Conservation (phyloP, 2,888 invertebrate species). For the Euzetes globulus region DNA sequence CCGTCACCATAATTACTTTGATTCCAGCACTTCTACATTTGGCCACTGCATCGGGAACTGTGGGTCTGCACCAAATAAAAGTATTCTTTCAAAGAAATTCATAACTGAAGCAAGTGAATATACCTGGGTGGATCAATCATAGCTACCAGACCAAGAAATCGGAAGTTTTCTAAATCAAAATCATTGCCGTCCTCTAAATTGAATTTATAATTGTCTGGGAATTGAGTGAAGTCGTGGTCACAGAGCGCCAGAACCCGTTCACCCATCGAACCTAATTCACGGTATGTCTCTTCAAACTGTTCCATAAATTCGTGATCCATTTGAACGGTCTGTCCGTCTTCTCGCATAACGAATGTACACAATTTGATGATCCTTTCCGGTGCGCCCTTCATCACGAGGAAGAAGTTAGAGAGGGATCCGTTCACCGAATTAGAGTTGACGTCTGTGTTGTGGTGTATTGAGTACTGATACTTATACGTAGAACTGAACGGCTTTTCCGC, state of each 20-base stretch:
- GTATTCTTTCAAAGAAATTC: too few species aligned
- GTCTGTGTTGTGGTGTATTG: constrained; percentile 24
- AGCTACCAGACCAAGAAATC: constrained; percentile 47
- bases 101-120: too few species aligned
- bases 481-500: constrained; percentile 50
- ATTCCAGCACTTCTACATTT: constrained; percentile 48
- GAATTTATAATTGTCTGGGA: constrained; percentile 42
- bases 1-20: constrained; percentile 50
- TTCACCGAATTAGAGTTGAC: too few species aligned
- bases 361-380: constrained; percentile 51
- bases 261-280: constrained; percentile 71
- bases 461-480: constrained; percentile 48
- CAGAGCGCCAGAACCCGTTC: constrained; percentile 59
- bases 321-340: constrained; percentile 44
- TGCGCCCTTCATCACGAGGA: constrained; percentile 54
- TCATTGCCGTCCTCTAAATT: constrained; percentile 46
- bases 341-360: constrained; percentile 52
- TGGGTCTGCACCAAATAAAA: constrained; percentile 42
- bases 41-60: constrained; percentile 47
- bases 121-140: constrained; percentile 47
- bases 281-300: constrained; percentile 59
- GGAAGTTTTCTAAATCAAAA: constrained; percentile 44
- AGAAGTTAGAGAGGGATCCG: neutral
- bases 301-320: constrained; percentile 53
- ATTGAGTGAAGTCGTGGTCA: constrained; percentile 42